Evolutionary conservation across 2,113 vertebrate species (phyloP).

Genomic region (Tyto alba): DNA sequence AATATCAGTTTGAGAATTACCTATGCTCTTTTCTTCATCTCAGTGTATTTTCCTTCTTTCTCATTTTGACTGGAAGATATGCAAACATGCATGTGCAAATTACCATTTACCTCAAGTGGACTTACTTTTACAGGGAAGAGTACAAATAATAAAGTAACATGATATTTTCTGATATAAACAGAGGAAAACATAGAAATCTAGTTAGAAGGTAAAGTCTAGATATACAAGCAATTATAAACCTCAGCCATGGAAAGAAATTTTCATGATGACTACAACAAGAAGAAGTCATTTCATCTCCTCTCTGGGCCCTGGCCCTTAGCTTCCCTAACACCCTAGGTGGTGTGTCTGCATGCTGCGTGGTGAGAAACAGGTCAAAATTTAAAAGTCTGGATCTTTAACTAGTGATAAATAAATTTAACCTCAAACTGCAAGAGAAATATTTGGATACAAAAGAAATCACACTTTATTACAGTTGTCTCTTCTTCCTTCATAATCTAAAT

Average conservation of each 20-base stretch:
- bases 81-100: not conserved
- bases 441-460: not conserved
- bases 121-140: not conserved
- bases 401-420: not conserved
- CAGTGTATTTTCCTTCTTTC: not conserved
- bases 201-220: not conserved
- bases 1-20: not conserved
- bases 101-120: not conserved
- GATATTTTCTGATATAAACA: not conserved
- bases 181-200: not conserved
- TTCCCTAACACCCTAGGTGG: not conserved
- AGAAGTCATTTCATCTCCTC: not conserved
- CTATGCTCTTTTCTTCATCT: not conserved
- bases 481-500: not conserved
- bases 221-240: not conserved
- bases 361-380: not conserved
- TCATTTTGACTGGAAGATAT: not conserved
- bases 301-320: not conserved
- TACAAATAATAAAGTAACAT: not conserved
- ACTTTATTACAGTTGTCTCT: not conserved
- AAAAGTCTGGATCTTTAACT: not conserved
- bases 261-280: not conserved
- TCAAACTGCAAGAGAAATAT: not conserved
- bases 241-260: not conserved
- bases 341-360: not conserved